A percentile compares a stretch with the other conserved stretches of the same genome.
Conservation (phyloP, 1,140 invertebrate species). For the Latrodectus geometricus region DNA sequence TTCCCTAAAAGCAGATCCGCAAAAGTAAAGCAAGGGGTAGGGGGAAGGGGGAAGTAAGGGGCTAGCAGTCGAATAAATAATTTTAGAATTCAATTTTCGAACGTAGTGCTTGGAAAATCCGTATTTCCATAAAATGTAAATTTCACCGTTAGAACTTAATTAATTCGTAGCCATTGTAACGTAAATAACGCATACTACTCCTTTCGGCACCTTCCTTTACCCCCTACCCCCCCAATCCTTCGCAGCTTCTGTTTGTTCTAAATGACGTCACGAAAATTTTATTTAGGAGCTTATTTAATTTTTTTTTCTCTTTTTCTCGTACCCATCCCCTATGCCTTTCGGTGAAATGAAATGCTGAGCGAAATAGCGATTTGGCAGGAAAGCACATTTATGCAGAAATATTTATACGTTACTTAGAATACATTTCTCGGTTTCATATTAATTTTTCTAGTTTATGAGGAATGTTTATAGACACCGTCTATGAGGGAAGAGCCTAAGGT, state of each 20-base stretch:
- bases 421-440: no score
- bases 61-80: conserved; percentile 18
- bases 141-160: conserved; percentile 50
- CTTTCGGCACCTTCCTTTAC: neutral
- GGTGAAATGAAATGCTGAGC: no score
- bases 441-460: no score
- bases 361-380: no score
- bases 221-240: neutral
- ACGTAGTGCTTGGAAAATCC: neutral
- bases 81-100: neutral
- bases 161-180: conserved; percentile 49
- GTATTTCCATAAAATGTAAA: conserved; percentile 56
- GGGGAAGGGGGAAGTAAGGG: no score
- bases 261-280: conserved; percentile 17
- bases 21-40: no score
- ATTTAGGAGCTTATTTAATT: neutral
- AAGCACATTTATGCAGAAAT: no score
- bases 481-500: no score
- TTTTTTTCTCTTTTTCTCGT: neutral
- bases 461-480: no score
- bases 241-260: neutral
- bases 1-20: no score
- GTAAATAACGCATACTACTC: conserved; percentile 12
- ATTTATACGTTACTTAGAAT: no score
- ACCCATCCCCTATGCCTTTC: no score